Evolutionary conservation across 2,797 vertebrate species (phyloP).

Genomic region (Yasuhikotakia modesta): DNA sequence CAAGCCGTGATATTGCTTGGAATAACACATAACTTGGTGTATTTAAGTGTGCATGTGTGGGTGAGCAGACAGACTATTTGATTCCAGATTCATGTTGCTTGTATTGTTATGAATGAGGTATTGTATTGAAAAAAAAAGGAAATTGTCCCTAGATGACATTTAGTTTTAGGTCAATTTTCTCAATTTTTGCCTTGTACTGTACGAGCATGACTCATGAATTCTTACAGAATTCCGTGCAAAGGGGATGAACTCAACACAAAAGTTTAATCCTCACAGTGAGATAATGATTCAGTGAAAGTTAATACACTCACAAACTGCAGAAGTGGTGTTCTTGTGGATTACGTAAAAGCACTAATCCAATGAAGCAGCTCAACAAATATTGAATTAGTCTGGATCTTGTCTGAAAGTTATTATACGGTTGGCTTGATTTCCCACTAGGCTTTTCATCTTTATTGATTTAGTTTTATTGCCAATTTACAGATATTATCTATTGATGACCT

Average conservation of each 20-base stretch:
- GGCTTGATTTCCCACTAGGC: slow-evolving; percentile 56
- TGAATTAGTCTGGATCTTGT: slow-evolving; percentile 60
- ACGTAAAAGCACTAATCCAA: slow-evolving; percentile 54
- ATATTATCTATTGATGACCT: slow-evolving; percentile 59
- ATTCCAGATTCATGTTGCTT: too few species aligned
- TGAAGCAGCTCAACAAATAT: slow-evolving; percentile 57
- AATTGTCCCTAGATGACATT: not conserved
- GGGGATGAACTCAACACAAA: not conserved
- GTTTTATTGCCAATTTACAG: slow-evolving; percentile 49
- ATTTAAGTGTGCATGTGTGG: too few species aligned
- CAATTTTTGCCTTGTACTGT: not conserved
- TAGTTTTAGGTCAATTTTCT: slow-evolving; percentile 8
- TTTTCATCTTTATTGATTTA: slow-evolving; percentile 61
- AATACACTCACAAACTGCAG: slow-evolving; percentile 38
- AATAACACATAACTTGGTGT: too few species aligned
- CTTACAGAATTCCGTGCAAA: slow-evolving; percentile 10
- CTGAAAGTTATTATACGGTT: slow-evolving; percentile 58
- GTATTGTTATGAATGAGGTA: too few species aligned
- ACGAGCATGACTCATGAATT: slow-evolving; percentile 6
- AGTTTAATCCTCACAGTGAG: slow-evolving; percentile 33
- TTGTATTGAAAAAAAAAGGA: too few species aligned
- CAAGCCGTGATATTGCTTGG: too few species aligned
- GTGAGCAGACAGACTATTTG: too few species aligned
- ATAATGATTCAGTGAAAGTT: slow-evolving; percentile 39
- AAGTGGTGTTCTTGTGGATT: slow-evolving; percentile 52